Evolutionary conservation across 2,113 vertebrate genomes (phyloP).

Genomic region (Pseudopodoces humilis): DNA sequence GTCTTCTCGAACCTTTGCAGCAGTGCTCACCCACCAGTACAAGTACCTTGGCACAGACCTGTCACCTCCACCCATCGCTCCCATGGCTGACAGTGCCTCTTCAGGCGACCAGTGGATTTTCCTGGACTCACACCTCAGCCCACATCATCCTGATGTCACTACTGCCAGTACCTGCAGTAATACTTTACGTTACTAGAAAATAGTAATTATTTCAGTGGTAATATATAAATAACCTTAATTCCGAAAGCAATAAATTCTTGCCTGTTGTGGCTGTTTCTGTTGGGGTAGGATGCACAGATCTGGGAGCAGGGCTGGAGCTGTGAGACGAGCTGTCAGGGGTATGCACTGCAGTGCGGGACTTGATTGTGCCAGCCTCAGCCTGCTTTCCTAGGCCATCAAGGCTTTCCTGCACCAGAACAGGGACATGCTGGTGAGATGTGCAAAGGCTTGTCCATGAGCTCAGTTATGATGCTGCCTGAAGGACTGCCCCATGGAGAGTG

Average conservation of each 20-base stretch:
- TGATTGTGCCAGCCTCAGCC: background rate
- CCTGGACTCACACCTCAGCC: background rate
- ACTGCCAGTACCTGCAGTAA: background rate
- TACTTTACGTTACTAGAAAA: background rate
- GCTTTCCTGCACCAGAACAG: background rate
- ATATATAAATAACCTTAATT: background rate
- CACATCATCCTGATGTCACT: background rate
- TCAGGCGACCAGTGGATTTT: background rate
- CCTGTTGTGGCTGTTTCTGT: rapidly evolving
- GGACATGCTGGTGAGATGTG: background rate
- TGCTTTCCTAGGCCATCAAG: background rate
- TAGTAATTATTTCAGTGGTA: background rate
- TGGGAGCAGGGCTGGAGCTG: background rate
- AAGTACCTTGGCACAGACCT: background rate
- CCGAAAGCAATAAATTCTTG: too few relatives aligned
- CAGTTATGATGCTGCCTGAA: background rate
- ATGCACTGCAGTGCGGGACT: too few relatives aligned
- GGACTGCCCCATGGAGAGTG: background rate
- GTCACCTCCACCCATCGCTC: background rate
- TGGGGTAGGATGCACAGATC: background rate
- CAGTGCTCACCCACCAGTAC: background rate
- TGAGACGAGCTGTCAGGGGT: background rate
- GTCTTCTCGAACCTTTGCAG: background rate
- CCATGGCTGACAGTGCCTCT: background rate
- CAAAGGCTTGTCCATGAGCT: background rate